Conservation (phyloP, 1,140 invertebrate genomes). For the Nilaparvata lugens region DNA sequence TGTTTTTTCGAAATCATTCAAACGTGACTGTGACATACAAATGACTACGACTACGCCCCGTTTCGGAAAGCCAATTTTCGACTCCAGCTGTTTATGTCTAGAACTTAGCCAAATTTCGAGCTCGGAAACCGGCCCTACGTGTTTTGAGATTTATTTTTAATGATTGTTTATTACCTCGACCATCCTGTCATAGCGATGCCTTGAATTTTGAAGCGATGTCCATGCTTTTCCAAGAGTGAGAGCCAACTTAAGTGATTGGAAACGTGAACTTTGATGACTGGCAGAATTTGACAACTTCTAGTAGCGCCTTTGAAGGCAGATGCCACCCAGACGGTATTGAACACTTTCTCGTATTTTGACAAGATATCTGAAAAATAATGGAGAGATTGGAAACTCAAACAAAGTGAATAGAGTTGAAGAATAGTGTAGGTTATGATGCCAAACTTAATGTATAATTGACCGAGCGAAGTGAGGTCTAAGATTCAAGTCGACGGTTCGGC, state of each 20-base stretch:
- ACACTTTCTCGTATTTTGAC: conserved; percentile 45
- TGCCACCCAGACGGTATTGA: conserved; percentile 51
- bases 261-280: conserved; percentile 50
- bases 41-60: too few relatives aligned
- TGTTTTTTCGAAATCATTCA: too few relatives aligned
- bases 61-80: too few relatives aligned
- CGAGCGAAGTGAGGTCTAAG: too few relatives aligned
- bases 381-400: too few relatives aligned
- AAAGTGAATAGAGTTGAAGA: too few relatives aligned
- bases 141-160: conserved; percentile 1
- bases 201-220: conserved; percentile 43
- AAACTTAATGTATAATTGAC: too few relatives aligned
- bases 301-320: conserved; percentile 57
- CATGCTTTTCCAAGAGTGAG: conserved; percentile 40
- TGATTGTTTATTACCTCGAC: conserved; percentile 47
- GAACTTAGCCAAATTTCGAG: too few relatives aligned
- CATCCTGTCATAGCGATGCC: conserved; percentile 67
- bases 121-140: not conserved
- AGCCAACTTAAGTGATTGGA: conserved; percentile 61
- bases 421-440: too few relatives aligned
- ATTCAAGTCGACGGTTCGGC: too few relatives aligned
- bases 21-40: too few relatives aligned
- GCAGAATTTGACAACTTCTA: conserved; percentile 46
- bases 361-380: conserved; percentile 32
- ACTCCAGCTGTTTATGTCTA: too few relatives aligned